These are phyloP conservation scores for Xestia rhomboidea DNA, from an alignment of 2,888 invertebrate species.

Conservation along the genomic window DNA sequence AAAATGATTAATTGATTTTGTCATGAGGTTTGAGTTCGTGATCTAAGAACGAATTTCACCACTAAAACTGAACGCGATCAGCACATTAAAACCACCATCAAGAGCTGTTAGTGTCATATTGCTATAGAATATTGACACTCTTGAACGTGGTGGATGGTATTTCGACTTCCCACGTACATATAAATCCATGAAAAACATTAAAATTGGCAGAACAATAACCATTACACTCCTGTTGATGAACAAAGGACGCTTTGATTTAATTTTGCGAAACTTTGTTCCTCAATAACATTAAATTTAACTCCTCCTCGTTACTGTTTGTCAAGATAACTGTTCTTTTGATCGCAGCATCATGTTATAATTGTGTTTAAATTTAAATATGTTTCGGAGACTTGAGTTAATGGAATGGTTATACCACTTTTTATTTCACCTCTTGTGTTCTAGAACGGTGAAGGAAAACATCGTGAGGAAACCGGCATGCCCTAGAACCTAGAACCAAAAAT, in stretches of 20 bases:
- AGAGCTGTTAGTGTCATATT: background rate
- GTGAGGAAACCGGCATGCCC: too few species aligned
- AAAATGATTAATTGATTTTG: background rate
- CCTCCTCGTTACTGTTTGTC: slow-evolving; percentile 31
- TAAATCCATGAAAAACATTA: slow-evolving; percentile 10
- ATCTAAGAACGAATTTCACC: background rate
- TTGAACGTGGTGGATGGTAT: background rate
- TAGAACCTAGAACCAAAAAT: too few species aligned
- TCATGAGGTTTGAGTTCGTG: background rate
- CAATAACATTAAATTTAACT: slow-evolving; percentile 42
- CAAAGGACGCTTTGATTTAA: slow-evolving; percentile 27
- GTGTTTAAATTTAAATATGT: background rate
- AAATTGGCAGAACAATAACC: slow-evolving; percentile 31
- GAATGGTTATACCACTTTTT: background rate
- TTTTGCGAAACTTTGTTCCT: slow-evolving; percentile 23
- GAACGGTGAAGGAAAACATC: too few species aligned
- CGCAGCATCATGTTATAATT: slow-evolving; percentile 25
- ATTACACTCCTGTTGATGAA: slow-evolving; percentile 27
- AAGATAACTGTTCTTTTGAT: slow-evolving; percentile 33
- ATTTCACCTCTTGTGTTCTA: background rate
- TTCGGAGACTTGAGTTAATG: slow-evolving; percentile 2
- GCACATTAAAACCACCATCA: background rate
- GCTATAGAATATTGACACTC: background rate
- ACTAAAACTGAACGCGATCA: background rate
- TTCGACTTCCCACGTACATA: background rate